Conservation (phyloP, 2,888 invertebrate species). For the Diarsia brunnea region DNA sequence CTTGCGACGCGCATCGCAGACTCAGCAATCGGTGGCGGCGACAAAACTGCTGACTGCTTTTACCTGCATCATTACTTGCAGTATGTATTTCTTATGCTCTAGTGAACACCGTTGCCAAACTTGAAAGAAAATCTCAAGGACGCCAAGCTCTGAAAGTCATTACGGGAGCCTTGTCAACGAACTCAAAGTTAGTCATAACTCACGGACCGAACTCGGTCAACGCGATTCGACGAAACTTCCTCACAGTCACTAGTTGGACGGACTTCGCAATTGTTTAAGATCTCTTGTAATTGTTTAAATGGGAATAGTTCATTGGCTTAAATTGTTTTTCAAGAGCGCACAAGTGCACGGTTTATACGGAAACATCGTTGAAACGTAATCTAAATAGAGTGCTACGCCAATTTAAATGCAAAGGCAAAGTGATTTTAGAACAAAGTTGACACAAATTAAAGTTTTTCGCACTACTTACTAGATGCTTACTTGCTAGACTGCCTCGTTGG, state of each 20-base stretch:
- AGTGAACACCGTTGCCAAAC: constrained; percentile 13
- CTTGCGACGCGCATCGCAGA: too few relatives aligned
- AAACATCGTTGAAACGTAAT: too few relatives aligned
- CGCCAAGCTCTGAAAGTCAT: constrained; percentile 44
- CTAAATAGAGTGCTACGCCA: background rate
- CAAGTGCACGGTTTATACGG: too few relatives aligned
- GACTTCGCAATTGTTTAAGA: constrained; percentile 58
- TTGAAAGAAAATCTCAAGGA: constrained; percentile 52
- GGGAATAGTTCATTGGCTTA: constrained; percentile 49
- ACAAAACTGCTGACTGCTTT: too few relatives aligned
- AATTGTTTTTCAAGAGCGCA: constrained; percentile 29
- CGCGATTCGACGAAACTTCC: constrained; percentile 54
- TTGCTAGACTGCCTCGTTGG: too few relatives aligned
- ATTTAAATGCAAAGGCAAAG: background rate
- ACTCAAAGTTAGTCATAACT: constrained; percentile 62
- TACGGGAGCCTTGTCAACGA: constrained; percentile 49
- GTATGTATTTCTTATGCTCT: background rate
- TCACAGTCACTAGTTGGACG: constrained; percentile 21
- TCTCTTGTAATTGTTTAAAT: constrained; percentile 54
- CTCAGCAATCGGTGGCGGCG: too few relatives aligned
- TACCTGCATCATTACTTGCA: background rate
- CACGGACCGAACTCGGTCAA: constrained; percentile 53
- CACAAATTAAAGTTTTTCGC: background rate
- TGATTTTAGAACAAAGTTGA: background rate
- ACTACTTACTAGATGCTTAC: background rate